Conservation (phyloP, 2,888 invertebrate genomes). For the Lobophora halterata region DNA sequence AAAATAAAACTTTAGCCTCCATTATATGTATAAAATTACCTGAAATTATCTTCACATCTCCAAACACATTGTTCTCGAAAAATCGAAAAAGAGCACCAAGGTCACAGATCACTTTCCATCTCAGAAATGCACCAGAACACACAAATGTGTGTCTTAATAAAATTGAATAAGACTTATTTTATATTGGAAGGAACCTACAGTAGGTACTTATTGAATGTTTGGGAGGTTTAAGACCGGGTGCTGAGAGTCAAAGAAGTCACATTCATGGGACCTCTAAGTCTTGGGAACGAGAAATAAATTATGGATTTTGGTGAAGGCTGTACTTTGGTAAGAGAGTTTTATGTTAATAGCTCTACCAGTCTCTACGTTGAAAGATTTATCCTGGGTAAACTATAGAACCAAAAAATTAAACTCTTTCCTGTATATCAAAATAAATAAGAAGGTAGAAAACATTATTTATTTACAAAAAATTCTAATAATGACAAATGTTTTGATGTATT, state of each 20-base stretch:
- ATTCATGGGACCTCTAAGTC: constrained; percentile 55
- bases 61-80: constrained; percentile 28
- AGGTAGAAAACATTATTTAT: background rate
- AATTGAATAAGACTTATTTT: constrained; percentile 13
- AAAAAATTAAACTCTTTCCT: constrained; percentile 2
- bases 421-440: background rate
- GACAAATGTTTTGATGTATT: too few relatives aligned
- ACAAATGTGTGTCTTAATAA: constrained; percentile 14
- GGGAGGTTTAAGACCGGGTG: constrained; percentile 42
- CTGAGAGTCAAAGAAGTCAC: constrained; percentile 69
- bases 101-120: constrained; percentile 50
- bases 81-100: constrained; percentile 45
- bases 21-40: constrained; percentile 2
- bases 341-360: too few relatives aligned
- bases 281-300: constrained; percentile 36
- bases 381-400: background rate
- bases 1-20: too few relatives aligned
- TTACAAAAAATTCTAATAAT: too few relatives aligned
- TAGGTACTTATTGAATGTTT: too few relatives aligned
- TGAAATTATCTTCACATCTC: constrained; percentile 3
- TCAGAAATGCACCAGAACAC: constrained; percentile 27
- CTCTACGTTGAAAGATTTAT: too few relatives aligned
- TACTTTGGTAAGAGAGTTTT: too few relatives aligned
- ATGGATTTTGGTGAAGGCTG: constrained; percentile 6
- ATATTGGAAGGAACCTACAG: too few relatives aligned